Evolutionary conservation across 2,113 vertebrate genomes (phyloP).

Genomic region (Misgurnus anguillicaudatus): DNA sequence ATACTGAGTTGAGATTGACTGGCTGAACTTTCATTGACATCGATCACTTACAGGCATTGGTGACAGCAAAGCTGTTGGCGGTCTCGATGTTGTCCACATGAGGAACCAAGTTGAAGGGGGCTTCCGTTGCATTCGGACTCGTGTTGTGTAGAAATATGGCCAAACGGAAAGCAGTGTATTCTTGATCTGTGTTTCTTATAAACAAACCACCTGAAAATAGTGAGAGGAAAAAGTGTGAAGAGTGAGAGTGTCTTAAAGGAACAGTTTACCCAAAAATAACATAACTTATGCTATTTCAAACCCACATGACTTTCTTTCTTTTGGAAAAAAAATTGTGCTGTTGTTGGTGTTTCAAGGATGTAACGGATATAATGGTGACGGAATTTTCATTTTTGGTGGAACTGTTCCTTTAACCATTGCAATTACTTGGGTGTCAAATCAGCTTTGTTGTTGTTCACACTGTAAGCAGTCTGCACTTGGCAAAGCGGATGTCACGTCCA

Average conservation of each 20-base stretch:
- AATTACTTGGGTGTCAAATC: not conserved
- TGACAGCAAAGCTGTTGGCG: conserved; percentile 98
- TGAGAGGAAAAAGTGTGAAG: conserved; percentile 41
- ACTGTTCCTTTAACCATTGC: not conserved
- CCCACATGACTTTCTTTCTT: no score
- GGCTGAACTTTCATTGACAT: conserved; percentile 24
- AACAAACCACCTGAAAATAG: conserved; percentile 90
- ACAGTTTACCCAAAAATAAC: no score
- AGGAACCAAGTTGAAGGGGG: conserved; percentile 98
- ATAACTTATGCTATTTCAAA: no score
- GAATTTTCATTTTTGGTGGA: not conserved
- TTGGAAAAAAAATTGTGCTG: no score
- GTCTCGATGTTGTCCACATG: conserved; percentile 99
- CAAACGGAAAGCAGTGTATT: conserved; percentile 97
- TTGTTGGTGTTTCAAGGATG: no score
- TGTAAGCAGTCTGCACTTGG: not conserved
- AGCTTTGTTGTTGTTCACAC: conserved; percentile 2
- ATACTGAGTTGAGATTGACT: not conserved
- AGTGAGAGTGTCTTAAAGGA: not conserved
- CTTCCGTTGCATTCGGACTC: conserved; percentile 97
- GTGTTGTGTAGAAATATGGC: conserved; percentile 99
- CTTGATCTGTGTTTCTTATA: conserved; percentile 99
- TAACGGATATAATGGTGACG: not conserved
- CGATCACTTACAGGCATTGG: conserved; percentile 97
- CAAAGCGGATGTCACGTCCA: not conserved